phyloP scores from a whole-genome alignment of 1,140 invertebrate species.

The Campoletis sonorensis region DNA sequence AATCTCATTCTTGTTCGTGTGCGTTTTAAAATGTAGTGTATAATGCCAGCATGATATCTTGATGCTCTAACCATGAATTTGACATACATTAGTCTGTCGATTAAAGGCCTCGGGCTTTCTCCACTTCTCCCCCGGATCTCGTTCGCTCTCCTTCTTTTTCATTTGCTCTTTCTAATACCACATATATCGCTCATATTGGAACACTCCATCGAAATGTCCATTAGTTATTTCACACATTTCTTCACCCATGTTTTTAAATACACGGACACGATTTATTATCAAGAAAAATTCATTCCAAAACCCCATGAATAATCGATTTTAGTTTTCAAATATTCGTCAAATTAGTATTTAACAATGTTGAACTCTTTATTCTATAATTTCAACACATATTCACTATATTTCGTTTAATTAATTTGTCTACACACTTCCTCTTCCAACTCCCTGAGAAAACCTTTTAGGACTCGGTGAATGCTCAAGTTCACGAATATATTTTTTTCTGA shows the following conservation, averaged over 20 bases:
- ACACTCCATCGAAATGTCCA: neutral
- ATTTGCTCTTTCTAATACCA: neutral
- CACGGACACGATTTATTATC: neutral
- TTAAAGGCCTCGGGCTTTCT: conserved; percentile 57
- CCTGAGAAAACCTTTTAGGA: neutral
- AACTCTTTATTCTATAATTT: too few species aligned
- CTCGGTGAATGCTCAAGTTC: too few species aligned
- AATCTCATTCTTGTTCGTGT: neutral
- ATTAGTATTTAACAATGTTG: too few species aligned
- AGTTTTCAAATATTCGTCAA: too few species aligned
- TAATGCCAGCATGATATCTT: conserved; percentile 29
- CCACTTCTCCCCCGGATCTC: neutral
- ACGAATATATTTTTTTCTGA: too few species aligned
- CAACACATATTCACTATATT: too few species aligned
- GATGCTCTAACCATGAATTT: conserved; percentile 12
- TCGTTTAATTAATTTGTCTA: conserved; percentile 60
- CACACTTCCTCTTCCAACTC: neutral
- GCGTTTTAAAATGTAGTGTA: neutral
- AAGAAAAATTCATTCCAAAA: too few species aligned
- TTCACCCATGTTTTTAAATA: too few species aligned
- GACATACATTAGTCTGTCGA: conserved; percentile 54
- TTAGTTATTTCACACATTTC: too few species aligned
- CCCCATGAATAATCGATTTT: too few species aligned
- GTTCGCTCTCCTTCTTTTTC: neutral
- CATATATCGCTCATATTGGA: neutral